Evolutionary conservation across 2,113 vertebrate species (phyloP).

Genomic region (Myxocyprinus asiaticus): DNA sequence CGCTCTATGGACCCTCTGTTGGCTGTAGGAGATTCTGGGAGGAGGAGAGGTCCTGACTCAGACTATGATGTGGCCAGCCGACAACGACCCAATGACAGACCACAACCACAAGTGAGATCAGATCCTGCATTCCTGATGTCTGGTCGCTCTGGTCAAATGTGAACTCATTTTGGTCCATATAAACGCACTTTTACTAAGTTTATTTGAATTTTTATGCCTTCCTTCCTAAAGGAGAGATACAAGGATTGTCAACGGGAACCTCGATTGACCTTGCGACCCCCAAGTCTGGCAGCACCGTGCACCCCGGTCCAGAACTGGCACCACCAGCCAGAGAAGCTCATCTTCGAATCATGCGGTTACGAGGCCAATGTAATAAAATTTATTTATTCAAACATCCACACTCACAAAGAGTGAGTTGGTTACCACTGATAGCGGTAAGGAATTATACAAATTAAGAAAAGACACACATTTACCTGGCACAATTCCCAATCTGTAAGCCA

Average conservation of each 20-base stretch:
- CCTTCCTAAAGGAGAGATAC: constrained; percentile 67
- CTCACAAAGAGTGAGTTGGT: too few relatives aligned
- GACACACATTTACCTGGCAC: too few relatives aligned
- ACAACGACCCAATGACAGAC: constrained; percentile 65
- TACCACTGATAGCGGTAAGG: too few relatives aligned
- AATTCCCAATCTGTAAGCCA: too few relatives aligned
- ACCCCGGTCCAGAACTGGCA: constrained; percentile 96
- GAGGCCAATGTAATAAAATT: constrained; percentile 85
- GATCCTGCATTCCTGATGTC: not conserved
- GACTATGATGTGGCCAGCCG: constrained; percentile 71
- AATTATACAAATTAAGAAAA: too few relatives aligned
- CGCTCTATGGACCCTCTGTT: constrained; percentile 86
- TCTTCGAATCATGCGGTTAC: constrained; percentile 94
- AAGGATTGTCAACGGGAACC: constrained; percentile 85
- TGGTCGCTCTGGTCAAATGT: too few relatives aligned
- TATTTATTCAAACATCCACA: not conserved
- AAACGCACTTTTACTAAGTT: not conserved
- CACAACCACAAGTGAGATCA: constrained; percentile 77
- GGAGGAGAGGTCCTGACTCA: constrained; percentile 75
- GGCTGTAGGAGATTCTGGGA: constrained; percentile 74
- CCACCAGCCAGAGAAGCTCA: constrained; percentile 96
- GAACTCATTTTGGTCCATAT: too few relatives aligned
- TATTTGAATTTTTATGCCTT: not conserved
- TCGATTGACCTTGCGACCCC: constrained; percentile 88
- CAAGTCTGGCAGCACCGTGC: constrained; percentile 88